phyloP scores from a whole-genome alignment of 2,113 vertebrate species.

The Eulacestoma nigropectus region DNA sequence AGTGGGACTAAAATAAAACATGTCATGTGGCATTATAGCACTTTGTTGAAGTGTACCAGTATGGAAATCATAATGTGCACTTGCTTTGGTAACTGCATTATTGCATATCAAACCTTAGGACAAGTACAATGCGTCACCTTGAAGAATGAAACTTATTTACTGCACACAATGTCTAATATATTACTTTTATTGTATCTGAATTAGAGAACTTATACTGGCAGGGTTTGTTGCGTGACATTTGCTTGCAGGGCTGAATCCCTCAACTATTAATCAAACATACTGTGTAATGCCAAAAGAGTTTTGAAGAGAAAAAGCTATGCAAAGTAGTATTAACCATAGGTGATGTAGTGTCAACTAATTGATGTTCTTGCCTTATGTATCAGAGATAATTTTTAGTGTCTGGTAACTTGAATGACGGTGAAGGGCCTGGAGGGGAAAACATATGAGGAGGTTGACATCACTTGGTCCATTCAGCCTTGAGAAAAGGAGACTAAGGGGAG shows the following conservation, averaged over 20 bases:
- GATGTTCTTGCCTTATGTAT: not conserved
- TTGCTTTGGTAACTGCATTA: not conserved
- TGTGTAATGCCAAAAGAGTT: not conserved
- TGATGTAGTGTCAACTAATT: not conserved
- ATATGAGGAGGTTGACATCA: not conserved
- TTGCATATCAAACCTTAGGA: not conserved
- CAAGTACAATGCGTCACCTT: not conserved
- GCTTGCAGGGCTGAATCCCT: not conserved
- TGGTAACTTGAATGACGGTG: not conserved
- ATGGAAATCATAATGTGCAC: not conserved
- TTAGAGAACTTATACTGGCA: not conserved
- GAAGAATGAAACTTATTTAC: not conserved
- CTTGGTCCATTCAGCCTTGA: not conserved
- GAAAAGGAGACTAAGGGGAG: not conserved
- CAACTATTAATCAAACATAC: not conserved
- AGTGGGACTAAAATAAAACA: not conserved
- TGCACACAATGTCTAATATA: not conserved
- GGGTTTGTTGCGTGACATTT: not conserved
- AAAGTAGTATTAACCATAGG: not conserved
- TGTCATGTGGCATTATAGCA: not conserved
- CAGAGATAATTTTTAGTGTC: not conserved
- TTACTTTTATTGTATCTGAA: not conserved
- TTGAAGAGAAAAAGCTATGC: not conserved
- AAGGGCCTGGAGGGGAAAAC: not conserved
- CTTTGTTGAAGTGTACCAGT: not conserved